Conservation (phyloP, 1,140 invertebrate genomes). For the Wasmannia auropunctata region DNA sequence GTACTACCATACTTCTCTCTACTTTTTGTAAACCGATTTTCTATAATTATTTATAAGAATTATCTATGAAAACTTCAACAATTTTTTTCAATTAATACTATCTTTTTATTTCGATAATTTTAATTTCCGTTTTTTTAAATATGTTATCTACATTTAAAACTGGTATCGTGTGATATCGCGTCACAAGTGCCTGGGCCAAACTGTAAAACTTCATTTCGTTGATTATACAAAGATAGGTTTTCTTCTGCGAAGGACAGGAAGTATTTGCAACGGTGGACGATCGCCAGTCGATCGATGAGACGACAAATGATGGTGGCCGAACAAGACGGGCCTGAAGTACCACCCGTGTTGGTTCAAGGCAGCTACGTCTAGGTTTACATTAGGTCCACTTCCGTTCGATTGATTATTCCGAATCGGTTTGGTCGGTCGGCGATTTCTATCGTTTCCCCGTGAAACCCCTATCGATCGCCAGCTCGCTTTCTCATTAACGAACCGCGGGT, state of each 20-base stretch:
- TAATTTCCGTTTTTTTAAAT: neutral
- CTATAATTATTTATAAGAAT: neutral
- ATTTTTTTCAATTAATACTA: neutral
- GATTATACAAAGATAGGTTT: constrained; percentile 8
- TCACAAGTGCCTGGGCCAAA: neutral
- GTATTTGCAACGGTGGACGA: neutral
- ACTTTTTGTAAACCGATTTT: neutral
- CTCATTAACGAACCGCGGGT: constrained; percentile 30
- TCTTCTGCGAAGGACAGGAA: neutral
- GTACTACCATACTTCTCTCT: neutral
- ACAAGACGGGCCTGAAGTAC: constrained; percentile 46
- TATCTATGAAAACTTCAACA: neutral
- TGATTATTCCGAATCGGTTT: constrained; percentile 70
- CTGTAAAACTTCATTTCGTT: neutral
- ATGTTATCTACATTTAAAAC: neutral
- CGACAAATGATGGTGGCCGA: constrained; percentile 60
- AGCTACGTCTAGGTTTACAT: constrained; percentile 65
- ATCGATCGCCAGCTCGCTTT: constrained; percentile 56
- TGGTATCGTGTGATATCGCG: neutral
- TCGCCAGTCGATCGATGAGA: constrained; percentile 44
- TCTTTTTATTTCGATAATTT: neutral
- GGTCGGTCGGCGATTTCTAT: neutral
- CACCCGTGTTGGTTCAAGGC: constrained; percentile 53
- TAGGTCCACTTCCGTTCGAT: constrained; percentile 69
- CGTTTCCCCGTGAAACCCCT: constrained; percentile 9